Evolutionary conservation across 1,140 invertebrate species (phyloP).

Genomic region (Cherax destructor): DNA sequence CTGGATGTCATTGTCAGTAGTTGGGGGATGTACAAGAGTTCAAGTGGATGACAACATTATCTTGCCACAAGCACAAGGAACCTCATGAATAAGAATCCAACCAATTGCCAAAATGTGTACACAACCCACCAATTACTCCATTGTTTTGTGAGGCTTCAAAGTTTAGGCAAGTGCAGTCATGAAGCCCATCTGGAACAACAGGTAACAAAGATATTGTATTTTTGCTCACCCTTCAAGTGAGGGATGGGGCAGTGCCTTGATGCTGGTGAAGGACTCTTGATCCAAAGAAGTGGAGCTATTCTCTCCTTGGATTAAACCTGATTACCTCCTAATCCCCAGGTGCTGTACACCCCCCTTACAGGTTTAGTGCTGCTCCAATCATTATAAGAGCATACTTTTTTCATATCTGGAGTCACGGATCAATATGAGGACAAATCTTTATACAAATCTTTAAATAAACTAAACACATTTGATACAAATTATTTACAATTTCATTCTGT

Average conservation of each 20-base stretch:
- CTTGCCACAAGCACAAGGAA: background rate
- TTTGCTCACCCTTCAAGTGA: background rate
- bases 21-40: background rate
- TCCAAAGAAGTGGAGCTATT: too few relatives aligned
- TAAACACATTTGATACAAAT: too few relatives aligned
- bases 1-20: background rate
- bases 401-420: too few relatives aligned
- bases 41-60: background rate
- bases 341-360: too few relatives aligned
- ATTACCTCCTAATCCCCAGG: too few relatives aligned
- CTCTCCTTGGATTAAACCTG: too few relatives aligned
- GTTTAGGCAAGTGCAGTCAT: background rate
- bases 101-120: background rate
- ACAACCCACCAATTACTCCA: background rate
- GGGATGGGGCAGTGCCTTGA: too few relatives aligned
- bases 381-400: too few relatives aligned
- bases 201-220: background rate
- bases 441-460: too few relatives aligned
- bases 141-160: background rate
- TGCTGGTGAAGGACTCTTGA: too few relatives aligned
- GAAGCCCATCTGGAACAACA: background rate
- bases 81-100: background rate
- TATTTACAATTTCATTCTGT: too few relatives aligned
- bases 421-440: background rate
- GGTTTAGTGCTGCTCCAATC: too few relatives aligned